Evolutionary conservation across 35 echinoderm and acorn worm genomes (phyloP).

Genomic region (Patiria miniata): DNA sequence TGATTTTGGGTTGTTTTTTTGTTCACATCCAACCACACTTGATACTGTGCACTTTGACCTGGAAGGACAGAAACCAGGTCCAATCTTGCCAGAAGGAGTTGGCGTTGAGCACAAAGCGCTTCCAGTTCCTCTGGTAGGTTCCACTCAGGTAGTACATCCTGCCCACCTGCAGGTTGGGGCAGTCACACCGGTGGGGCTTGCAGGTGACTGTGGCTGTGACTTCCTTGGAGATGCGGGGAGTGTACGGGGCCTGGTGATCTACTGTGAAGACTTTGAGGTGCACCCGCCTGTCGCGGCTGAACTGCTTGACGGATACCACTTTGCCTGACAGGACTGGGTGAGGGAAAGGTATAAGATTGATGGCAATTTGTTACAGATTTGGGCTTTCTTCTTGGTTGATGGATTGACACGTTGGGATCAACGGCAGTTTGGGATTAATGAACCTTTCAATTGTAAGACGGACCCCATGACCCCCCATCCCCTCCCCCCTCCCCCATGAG

Average conservation of each 20-base stretch:
- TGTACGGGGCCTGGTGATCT: conserved; percentile 38
- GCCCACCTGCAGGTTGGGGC: conserved; percentile 65
- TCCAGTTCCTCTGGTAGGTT: conserved; percentile 33
- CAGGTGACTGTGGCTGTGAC: conserved; percentile 22
- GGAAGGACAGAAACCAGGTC: conserved; percentile 50
- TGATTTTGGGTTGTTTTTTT: too few species aligned
- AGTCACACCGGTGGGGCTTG: conserved; percentile 36
- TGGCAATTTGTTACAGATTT: neutral
- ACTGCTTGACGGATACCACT: conserved; percentile 17
- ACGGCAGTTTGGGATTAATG: too few species aligned
- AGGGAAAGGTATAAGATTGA: neutral
- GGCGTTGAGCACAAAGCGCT: conserved; percentile 52
- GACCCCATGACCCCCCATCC: too few species aligned
- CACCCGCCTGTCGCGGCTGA: conserved; percentile 43
- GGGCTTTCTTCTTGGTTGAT: neutral
- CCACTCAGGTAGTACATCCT: conserved; percentile 61
- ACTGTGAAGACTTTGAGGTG: conserved; percentile 20
- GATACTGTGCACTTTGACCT: neutral
- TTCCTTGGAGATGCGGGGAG: conserved; percentile 15
- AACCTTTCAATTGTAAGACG: too few species aligned
- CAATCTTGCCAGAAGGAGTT: conserved; percentile 46
- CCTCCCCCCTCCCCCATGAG: too few species aligned
- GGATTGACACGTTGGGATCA: neutral
- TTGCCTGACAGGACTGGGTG: conserved; percentile 55
- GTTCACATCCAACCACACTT: too few species aligned